Percentiles rank a stretch among this genome's conserved stretches.
Conservation (phyloP, 2,797 vertebrate genomes). For the Liparis tanakae region DNA sequence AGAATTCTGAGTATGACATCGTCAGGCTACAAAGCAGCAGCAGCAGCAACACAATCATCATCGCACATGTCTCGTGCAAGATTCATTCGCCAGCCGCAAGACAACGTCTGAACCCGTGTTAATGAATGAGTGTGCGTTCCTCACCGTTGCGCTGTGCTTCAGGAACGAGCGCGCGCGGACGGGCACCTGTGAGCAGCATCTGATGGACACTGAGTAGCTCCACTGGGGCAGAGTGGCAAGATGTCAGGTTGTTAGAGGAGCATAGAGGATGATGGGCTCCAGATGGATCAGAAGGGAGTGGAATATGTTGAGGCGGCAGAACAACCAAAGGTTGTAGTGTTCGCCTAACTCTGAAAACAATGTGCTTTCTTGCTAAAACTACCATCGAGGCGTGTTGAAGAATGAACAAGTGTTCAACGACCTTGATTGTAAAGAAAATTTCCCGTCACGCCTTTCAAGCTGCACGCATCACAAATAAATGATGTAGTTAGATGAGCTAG, state of each 20-base stretch:
- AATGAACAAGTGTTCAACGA: neutral
- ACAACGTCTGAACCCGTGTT: slow-evolving; percentile 18
- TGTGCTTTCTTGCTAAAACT: neutral
- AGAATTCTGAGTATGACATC: too few relatives aligned
- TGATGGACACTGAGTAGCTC: slow-evolving; percentile 64
- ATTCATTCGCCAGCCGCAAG: neutral
- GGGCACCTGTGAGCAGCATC: slow-evolving; percentile 35
- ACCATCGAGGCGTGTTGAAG: neutral
- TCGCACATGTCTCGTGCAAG: neutral
- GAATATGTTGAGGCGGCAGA: slow-evolving; percentile 5
- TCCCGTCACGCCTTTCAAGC: neutral
- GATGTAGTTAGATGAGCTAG: neutral
- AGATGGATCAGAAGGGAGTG: slow-evolving; percentile 45
- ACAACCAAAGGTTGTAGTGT: neutral
- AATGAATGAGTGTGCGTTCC: slow-evolving; percentile 38
- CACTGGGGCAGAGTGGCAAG: slow-evolving; percentile 68
- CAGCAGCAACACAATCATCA: slow-evolving; percentile 2
- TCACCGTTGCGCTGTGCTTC: slow-evolving; percentile 25
- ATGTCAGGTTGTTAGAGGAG: slow-evolving; percentile 69
- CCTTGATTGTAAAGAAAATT: neutral
- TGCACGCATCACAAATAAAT: neutral
- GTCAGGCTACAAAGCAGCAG: neutral
- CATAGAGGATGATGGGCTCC: slow-evolving; percentile 40
- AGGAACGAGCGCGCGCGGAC: neutral
- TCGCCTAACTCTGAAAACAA: neutral